Conservation (phyloP, 1,140 invertebrate species). For the Megalopta genalis region DNA sequence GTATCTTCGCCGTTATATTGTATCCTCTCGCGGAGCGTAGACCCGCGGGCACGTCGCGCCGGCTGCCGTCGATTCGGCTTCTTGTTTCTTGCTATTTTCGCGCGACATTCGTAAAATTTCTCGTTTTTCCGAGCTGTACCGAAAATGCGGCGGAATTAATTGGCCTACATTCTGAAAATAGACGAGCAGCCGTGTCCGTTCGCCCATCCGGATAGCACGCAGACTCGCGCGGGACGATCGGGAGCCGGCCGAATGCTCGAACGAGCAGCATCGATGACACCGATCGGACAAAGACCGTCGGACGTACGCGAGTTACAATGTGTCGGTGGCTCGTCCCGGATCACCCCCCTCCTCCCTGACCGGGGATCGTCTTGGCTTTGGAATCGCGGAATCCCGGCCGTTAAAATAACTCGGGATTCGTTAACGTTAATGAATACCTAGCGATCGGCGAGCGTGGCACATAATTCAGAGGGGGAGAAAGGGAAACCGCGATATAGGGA, state of each 20-base stretch:
- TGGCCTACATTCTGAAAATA: conserved; percentile 69
- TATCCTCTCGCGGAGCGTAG: no score
- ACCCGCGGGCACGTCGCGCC: not conserved
- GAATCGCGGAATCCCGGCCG: conserved; percentile 19
- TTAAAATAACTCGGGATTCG: conserved; percentile 71
- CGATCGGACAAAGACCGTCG: not conserved
- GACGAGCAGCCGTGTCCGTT: conserved; percentile 31
- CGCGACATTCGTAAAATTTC: conserved; percentile 60
- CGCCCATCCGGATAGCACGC: conserved; percentile 7
- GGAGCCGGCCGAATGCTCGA: not conserved
- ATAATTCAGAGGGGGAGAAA: conserved; percentile 58
- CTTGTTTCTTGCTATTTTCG: conserved; percentile 56
- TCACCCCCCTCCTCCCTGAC: no score
- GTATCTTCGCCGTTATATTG: no score
- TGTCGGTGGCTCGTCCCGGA: not conserved
- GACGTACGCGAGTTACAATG: not conserved
- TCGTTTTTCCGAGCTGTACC: conserved; percentile 61
- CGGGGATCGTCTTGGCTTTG: not conserved
- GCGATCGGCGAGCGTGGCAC: conserved; percentile 67
- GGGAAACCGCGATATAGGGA: not conserved
- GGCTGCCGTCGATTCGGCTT: conserved; percentile 42
- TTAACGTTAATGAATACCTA: conserved; percentile 74
- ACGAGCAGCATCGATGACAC: not conserved
- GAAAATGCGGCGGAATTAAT: conserved; percentile 64
- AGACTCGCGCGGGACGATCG: conserved; percentile 21